Percentiles rank a stretch among this genome's conserved stretches.
phyloP scores from a whole-genome alignment of 2,113 vertebrate species.

The Anolis sagrei region DNA sequence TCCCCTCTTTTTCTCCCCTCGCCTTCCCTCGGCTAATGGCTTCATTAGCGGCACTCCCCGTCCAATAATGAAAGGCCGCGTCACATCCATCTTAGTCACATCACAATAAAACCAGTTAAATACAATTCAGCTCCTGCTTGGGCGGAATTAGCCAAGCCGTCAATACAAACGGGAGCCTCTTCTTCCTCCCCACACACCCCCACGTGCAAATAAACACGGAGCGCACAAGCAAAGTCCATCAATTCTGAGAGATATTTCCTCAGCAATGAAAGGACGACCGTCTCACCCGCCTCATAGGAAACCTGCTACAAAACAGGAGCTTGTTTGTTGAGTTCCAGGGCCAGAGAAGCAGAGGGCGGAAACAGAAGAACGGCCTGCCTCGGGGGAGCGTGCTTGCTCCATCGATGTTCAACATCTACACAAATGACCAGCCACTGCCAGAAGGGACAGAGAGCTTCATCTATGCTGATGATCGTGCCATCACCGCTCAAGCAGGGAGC shows the following conservation, averaged over 20 bases:
- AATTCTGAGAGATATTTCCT: slow-evolving; percentile 45
- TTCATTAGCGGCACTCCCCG: slow-evolving; percentile 87
- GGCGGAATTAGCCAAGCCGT: slow-evolving; percentile 73
- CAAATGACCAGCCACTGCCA: no score
- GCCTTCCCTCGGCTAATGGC: slow-evolving; percentile 87
- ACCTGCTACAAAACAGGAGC: no score
- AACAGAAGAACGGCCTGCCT: no score
- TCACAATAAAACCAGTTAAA: slow-evolving; percentile 86
- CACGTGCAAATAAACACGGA: slow-evolving; percentile 49
- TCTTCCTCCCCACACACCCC: slow-evolving; percentile 35
- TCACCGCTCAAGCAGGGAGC: no score
- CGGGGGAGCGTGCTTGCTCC: no score
- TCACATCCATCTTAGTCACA: slow-evolving; percentile 87
- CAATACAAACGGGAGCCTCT: slow-evolving; percentile 65
- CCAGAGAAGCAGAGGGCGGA: no score
- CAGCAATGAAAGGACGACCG: no score
- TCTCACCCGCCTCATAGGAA: no score
- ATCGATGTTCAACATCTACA: no score
- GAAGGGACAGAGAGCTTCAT: no score
- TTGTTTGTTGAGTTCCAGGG: no score
- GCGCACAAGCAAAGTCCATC: slow-evolving; percentile 64
- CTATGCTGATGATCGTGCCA: no score
- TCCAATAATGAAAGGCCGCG: slow-evolving; percentile 81
- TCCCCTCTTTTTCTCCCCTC: slow-evolving; percentile 85
- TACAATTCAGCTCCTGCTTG: slow-evolving; percentile 78